Evolutionary conservation across 2,113 vertebrate species (phyloP).

Genomic region (Falco punctatus): DNA sequence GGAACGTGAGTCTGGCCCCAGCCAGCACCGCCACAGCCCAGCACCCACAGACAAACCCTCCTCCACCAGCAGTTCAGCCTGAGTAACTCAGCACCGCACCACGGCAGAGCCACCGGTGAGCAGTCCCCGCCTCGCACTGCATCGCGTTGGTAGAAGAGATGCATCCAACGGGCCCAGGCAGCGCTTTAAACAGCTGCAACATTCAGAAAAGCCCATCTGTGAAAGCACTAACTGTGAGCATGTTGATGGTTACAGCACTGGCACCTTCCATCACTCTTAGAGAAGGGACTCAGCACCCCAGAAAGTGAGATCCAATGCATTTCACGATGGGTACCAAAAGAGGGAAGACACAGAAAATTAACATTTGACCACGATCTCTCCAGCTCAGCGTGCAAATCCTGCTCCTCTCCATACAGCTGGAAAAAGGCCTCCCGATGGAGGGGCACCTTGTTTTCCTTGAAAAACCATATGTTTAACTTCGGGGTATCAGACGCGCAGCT

Average conservation of each 20-base stretch:
- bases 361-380: not conserved
- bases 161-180: not conserved
- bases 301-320: not conserved
- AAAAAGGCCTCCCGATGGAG: not conserved
- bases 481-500: not conserved
- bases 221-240: not conserved
- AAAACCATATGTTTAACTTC: not conserved
- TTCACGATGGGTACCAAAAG: not conserved
- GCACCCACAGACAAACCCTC: not conserved
- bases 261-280: not conserved
- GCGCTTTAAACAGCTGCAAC: not conserved
- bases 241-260: fast-evolving
- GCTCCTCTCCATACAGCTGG: not conserved
- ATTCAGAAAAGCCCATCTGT: not conserved
- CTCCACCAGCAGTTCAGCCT: not conserved
- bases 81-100: not conserved
- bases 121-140: not conserved
- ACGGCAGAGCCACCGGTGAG: not conserved
- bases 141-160: fast-evolving
- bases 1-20: not conserved
- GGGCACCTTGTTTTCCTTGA: not conserved
- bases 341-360: fast-evolving
- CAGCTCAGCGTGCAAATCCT: not conserved
- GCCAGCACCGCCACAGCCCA: not conserved
- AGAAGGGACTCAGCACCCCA: not conserved